Conservation (phyloP, 2,113 vertebrate species). For the Pterocles orientalis region DNA sequence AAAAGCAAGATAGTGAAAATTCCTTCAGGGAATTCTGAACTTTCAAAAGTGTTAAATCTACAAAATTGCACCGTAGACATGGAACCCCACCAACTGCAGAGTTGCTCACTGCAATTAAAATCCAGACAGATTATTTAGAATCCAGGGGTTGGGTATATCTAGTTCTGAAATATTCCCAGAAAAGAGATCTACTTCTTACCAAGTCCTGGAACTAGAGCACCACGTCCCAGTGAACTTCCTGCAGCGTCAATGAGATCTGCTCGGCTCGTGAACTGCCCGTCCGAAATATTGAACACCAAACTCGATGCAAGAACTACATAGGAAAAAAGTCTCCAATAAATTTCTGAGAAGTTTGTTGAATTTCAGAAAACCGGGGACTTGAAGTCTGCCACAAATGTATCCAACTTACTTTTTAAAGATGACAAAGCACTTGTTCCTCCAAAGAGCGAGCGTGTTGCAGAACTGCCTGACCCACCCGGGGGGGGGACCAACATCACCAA, state of each 20-base stretch:
- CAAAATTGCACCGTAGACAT: background rate
- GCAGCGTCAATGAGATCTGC: constrained; percentile 96
- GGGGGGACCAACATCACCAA: constrained; percentile 95
- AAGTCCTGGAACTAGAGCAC: constrained; percentile 94
- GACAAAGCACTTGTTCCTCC: constrained; percentile 94
- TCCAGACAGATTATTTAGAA: background rate
- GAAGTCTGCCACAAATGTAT: rapidly evolving
- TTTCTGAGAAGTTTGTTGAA: background rate
- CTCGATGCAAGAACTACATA: constrained; percentile 91
- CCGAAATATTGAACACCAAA: constrained; percentile 91
- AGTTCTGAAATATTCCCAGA: background rate
- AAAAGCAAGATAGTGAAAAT: background rate
- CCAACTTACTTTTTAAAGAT: constrained; percentile 91
- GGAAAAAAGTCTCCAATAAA: background rate
- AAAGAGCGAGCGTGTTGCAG: constrained; percentile 95
- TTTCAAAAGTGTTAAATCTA: background rate
- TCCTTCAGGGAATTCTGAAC: background rate
- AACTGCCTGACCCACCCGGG: constrained; percentile 93
- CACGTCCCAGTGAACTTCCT: constrained; percentile 93
- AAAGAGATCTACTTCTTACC: constrained; percentile 77
- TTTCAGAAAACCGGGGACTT: background rate
- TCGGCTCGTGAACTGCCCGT: constrained; percentile 94
- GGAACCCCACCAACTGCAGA: background rate
- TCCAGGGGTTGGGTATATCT: background rate
- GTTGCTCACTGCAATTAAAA: background rate